Evolutionary conservation across 2,113 vertebrate genomes (phyloP), one percentile per base, ranked within the genome.

Genomic region (Megaceryle maxima): DNA sequence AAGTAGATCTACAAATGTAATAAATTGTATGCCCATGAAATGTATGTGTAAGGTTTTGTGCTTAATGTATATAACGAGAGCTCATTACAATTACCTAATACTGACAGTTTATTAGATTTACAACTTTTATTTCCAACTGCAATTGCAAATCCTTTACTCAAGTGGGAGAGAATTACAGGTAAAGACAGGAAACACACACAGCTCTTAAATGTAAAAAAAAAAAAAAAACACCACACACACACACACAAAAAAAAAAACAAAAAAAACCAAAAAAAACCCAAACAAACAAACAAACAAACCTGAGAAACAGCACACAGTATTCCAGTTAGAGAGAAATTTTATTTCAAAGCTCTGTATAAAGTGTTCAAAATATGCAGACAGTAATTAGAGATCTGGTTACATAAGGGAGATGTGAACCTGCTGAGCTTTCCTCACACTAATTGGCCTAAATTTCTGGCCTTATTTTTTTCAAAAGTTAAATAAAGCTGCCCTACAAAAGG

Each of bases 371-470:
- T 79, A 89, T 63, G 63, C 94, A 85, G 70, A 89, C 2, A 73
- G 81, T 94, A 96, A 96, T 97, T 96, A 96, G 80, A 89, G 78
- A 94, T 93, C 53, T 73, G 44, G 83, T 35, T 95, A 88, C 74
- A 43, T 76, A 70, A 92, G 77, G 74, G 77, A 97, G 77, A 94
- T 73, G 50, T 55, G 88, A 96, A 92, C 81, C 76, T 94, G 88
- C 91, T 87, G 91, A 97, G 88, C 70, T 91, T 70, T 64, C 57
- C 70, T 92, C 69, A 66, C 69, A 50, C 44, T 94, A 96, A 94
- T 73, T 95, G 95, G 62, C 94, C 92, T 94, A 94, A 64, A 94
- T 96, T 94, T 92, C 67, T 94, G 92, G 88, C 91, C 91, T 92
- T 51, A 73, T 92, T 96, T 96, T 46, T 91, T 91, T 55, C 39